Evolutionary conservation across 2,113 vertebrate species (phyloP).

Genomic region (Nothobranchius kuhntae): DNA sequence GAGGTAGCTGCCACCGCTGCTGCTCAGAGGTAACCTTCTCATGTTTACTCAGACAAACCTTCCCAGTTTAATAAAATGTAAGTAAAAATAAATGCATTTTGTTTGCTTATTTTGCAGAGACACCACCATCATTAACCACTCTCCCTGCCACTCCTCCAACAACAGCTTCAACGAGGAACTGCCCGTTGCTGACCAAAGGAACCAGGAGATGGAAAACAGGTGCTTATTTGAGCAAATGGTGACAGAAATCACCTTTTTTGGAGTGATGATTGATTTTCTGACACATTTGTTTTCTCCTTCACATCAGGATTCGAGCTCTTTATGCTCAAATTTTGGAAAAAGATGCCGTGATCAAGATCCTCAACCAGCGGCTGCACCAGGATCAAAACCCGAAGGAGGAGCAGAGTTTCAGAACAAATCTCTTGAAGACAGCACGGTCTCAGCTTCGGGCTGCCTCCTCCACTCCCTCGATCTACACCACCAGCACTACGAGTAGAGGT

Average conservation of each 20-base stretch:
- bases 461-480: constrained; percentile 84
- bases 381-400: constrained; percentile 82
- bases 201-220: constrained; percentile 99
- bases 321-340: constrained; percentile 97
- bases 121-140: constrained; percentile 98
- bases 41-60: neutral
- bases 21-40: constrained; percentile 82
- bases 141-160: constrained; percentile 91
- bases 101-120: constrained; percentile 74
- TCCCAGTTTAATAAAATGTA: neutral
- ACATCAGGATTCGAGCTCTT: constrained; percentile 87
- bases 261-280: neutral
- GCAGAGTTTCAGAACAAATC: constrained; percentile 36
- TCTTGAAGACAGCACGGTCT: constrained; percentile 52
- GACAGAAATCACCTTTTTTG: neutral
- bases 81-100: constrained; percentile 1
- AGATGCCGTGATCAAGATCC: constrained; percentile 94
- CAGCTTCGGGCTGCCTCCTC: constrained; percentile 86
- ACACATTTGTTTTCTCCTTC: constrained; percentile 11
- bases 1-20: constrained; percentile 94
- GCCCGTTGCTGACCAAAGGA: constrained; percentile 86
- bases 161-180: constrained; percentile 96
- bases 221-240: constrained; percentile 36
- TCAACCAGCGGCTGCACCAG: constrained; percentile 90
- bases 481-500: constrained; percentile 63